phyloP scores from a whole-genome alignment of 2,888 invertebrate species.

The Sinhomidia bicolor region DNA sequence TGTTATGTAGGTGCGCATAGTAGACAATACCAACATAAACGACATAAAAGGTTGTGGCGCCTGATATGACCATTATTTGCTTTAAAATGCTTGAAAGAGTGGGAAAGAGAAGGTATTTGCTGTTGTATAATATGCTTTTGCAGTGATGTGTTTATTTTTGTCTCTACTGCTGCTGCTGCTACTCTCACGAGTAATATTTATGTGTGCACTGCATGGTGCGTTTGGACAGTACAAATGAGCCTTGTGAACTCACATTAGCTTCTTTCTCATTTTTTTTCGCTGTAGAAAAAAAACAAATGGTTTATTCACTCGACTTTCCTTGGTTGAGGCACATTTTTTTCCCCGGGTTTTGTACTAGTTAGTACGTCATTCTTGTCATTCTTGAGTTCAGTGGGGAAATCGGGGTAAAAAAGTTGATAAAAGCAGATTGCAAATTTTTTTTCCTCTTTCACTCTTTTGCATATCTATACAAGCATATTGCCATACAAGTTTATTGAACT shows the following conservation, averaged over 20 bases:
- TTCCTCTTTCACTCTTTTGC: too few species aligned
- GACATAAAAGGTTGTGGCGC: background rate
- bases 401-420: background rate
- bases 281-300: background rate
- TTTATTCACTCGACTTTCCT: background rate
- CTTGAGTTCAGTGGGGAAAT: background rate
- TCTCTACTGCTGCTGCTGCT: background rate
- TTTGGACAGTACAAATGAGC: background rate
- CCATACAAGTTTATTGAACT: too few species aligned
- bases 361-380: constrained; percentile 10
- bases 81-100: background rate
- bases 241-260: background rate
- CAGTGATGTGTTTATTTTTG: background rate
- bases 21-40: too few species aligned
- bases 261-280: background rate
- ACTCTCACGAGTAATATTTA: background rate
- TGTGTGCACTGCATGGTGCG: background rate
- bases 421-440: too few species aligned
- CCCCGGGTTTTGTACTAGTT: too few species aligned
- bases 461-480: too few species aligned
- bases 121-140: background rate
- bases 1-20: too few species aligned
- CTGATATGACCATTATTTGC: background rate
- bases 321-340: too few species aligned
- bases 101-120: too few species aligned